phyloP scores from a whole-genome alignment of 2,113 vertebrate species.

The Lampris incognitus region DNA sequence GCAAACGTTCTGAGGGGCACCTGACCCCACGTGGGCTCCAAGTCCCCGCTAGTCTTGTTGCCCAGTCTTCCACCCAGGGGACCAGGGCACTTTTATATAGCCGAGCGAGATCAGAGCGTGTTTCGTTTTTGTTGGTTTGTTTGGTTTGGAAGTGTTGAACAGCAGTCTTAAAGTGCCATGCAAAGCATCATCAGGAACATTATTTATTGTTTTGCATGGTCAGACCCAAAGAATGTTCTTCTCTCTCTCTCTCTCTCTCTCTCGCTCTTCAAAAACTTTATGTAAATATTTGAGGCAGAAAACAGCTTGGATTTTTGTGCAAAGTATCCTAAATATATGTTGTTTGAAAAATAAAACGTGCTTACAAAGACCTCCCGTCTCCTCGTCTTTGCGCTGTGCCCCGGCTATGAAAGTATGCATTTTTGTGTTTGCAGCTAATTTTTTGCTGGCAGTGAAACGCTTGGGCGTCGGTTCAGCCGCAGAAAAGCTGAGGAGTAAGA shows the following conservation, averaged over 20 bases:
- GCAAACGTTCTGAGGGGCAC: constrained; percentile 31
- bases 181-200: constrained; percentile 66
- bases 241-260: constrained; percentile 54
- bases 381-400: constrained; percentile 6
- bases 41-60: constrained; percentile 28
- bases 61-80: constrained; percentile 19
- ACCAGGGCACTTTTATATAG: constrained; percentile 49
- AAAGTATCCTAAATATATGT: constrained; percentile 75
- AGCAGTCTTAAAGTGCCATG: constrained; percentile 64
- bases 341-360: constrained; percentile 80
- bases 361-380: constrained; percentile 31
- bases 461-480: too few species aligned
- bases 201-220: constrained; percentile 85
- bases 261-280: constrained; percentile 59
- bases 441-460: not conserved
- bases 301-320: constrained; percentile 67
- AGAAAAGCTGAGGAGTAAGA: not conserved
- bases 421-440: not conserved
- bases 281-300: constrained; percentile 79
- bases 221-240: constrained; percentile 81
- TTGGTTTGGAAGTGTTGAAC: constrained; percentile 19
- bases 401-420: not conserved
- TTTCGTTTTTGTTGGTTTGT: not conserved
- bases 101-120: constrained; percentile 40
- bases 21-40: constrained; percentile 24